Base-by-base conservation (phyloP, 2,113 vertebrate genomes). In the Platysteira castanea region DNA sequence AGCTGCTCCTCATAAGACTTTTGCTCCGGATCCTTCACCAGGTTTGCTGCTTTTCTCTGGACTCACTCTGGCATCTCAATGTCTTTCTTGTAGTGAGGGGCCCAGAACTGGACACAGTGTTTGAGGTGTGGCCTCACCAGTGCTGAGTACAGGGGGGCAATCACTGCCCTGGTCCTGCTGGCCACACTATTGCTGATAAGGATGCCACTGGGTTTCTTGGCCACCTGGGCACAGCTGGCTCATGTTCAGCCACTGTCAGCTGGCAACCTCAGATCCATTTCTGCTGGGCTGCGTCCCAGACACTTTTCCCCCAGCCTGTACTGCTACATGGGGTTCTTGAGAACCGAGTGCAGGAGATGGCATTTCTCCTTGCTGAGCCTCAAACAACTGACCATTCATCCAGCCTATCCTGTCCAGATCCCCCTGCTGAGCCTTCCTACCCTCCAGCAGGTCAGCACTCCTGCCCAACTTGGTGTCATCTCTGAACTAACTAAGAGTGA, bases 211-310 rank as follows among this genome's bases (percentile, higher is more conserved):
- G 11, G 8, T 13, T 54, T 53, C 53, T 68, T 68, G 31, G 61
- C 35, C 31, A 21, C 27, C 39, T 49, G 41, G 47, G 35, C 61
- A 37, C 35, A 61, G 7, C 41, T 75, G 47, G 19, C 23, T 56
- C 15, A 44, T 18, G n/a, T 22, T 68, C 15, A 68, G 19, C 7
- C 7, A 8, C 26, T 35, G 26, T 5, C 0, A 1, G 13, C 18
- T 27, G 44, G 10, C 41, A 86, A 8, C 11, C 1, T 27, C 22
- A 49, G 27, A 26, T 61, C 22, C 8, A 21, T 86, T 68, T 75
- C 31, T 54, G 23, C 16, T 4, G 3, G 23, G 13, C 23, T 30
- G 16, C 31, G 42, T 81, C 63, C 61, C 47, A 75, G 47, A 20
- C 75, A 42, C 11, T 75, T 35, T 49, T 60, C 16, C 7, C 13